These are phyloP conservation scores for Cryptomyrus ogoouensis DNA, from an alignment of 2,113 vertebrate genomes.

Conservation along the genomic window DNA sequence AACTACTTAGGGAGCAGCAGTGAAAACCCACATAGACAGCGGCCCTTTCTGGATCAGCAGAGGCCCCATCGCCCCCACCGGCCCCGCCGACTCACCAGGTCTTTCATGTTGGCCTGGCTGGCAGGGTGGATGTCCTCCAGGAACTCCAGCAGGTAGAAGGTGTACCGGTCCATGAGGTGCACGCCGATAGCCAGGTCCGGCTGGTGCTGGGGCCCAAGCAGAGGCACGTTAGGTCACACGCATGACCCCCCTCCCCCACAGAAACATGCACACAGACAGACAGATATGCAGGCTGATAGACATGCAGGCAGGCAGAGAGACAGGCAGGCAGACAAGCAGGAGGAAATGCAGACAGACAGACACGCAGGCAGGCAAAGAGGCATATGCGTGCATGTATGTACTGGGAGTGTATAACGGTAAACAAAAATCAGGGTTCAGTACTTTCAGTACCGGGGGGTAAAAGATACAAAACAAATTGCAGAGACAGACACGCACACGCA, in stretches of 20 bases:
- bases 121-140: slow-evolving; percentile 94
- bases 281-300: neutral
- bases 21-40: no score
- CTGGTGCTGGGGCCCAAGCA: slow-evolving; percentile 77
- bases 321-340: no score
- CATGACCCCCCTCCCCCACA: neutral
- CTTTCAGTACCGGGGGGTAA: no score
- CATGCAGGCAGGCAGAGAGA: no score
- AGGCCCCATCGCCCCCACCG: neutral
- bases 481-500: no score
- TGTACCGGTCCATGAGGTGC: slow-evolving; percentile 96
- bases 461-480: no score
- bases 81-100: slow-evolving; percentile 66
- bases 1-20: no score
- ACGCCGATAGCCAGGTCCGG: slow-evolving; percentile 92
- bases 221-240: neutral
- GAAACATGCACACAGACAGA: neutral
- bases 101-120: slow-evolving; percentile 92
- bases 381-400: no score
- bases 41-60: neutral
- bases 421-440: no score
- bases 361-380: no score
- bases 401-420: no score
- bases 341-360: no score
- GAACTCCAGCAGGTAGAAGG: slow-evolving; percentile 94